Conservation (phyloP, 2,888 invertebrate genomes). For the Ryuthela nishihirai region DNA sequence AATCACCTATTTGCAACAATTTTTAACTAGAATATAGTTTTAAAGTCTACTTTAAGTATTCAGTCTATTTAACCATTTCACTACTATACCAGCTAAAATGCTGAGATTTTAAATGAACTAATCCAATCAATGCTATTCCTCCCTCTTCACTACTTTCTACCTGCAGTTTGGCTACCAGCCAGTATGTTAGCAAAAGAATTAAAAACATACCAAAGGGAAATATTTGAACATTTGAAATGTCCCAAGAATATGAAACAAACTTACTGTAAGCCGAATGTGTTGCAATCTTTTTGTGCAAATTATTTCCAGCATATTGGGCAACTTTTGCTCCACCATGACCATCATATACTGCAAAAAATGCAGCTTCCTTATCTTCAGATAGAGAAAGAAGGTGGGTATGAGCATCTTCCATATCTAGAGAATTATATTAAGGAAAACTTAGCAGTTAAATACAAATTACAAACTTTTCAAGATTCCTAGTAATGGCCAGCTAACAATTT, state of each 20-base stretch:
- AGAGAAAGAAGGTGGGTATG: conserved; percentile 92
- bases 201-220: neutral
- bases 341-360: conserved; percentile 96
- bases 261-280: conserved; percentile 70
- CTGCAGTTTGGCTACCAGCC: too few species aligned
- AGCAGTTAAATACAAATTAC: neutral
- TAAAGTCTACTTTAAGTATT: too few species aligned
- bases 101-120: too few species aligned
- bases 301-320: conserved; percentile 90
- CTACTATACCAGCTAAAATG: too few species aligned
- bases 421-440: conserved; percentile 7
- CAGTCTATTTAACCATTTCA: too few species aligned
- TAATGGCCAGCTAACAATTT: too few species aligned
- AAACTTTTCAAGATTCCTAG: conserved; percentile 3
- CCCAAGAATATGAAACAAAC: conserved; percentile 34
- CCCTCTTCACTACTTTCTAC: too few species aligned
- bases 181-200: too few species aligned
- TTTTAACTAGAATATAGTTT: too few species aligned
- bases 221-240: neutral
- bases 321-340: conserved; percentile 89
- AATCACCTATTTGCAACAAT: too few species aligned
- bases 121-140: too few species aligned
- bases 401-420: conserved; percentile 86
- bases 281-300: conserved; percentile 87
- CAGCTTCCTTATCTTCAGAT: conserved; percentile 78